These are phyloP conservation scores for Oscheius sp. DNA, from an alignment of 2,888 invertebrate species.

Conservation along the genomic window DNA sequence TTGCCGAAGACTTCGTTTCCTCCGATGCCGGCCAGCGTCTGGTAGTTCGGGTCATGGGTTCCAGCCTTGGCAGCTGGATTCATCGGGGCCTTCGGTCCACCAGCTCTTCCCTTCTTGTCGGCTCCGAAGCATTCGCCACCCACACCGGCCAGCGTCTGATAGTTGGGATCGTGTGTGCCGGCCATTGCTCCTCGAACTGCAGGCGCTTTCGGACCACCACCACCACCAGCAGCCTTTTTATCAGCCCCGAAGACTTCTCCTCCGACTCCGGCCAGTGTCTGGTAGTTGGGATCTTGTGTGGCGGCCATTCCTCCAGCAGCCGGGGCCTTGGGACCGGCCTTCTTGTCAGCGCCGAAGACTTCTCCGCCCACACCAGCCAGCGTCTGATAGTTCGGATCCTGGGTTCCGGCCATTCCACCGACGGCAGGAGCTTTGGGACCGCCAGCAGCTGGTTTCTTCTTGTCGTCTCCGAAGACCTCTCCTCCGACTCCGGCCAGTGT, in stretches of 20 bases:
- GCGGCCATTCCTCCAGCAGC: constrained; percentile 24
- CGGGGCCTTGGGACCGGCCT: constrained; percentile 17
- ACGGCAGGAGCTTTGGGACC: constrained; percentile 12
- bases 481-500: constrained; percentile 19
- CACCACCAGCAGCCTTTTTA: constrained; percentile 12
- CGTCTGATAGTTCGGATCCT: constrained; percentile 31
- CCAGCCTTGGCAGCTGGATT: too few species aligned
- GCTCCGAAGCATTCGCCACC: too few species aligned
- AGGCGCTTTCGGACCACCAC: background rate
- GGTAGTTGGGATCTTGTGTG: constrained; percentile 30
- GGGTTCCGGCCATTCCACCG: constrained; percentile 23
- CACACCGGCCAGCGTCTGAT: background rate
- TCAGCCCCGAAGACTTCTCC: constrained; percentile 29
- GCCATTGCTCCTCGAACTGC: background rate
- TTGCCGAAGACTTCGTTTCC: too few species aligned
- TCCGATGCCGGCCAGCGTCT: too few species aligned
- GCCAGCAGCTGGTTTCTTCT: background rate
- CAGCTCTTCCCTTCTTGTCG: too few species aligned
- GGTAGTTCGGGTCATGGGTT: too few species aligned
- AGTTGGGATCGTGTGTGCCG: background rate
- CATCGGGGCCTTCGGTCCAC: too few species aligned
- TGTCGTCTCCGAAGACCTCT: background rate
- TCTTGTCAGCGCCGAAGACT: background rate
- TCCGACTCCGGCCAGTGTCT: constrained; percentile 28
- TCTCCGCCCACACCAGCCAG: constrained; percentile 6